phyloP scores from a whole-genome alignment of 2,888 invertebrate genomes.

The Pollenia angustigena region DNA sequence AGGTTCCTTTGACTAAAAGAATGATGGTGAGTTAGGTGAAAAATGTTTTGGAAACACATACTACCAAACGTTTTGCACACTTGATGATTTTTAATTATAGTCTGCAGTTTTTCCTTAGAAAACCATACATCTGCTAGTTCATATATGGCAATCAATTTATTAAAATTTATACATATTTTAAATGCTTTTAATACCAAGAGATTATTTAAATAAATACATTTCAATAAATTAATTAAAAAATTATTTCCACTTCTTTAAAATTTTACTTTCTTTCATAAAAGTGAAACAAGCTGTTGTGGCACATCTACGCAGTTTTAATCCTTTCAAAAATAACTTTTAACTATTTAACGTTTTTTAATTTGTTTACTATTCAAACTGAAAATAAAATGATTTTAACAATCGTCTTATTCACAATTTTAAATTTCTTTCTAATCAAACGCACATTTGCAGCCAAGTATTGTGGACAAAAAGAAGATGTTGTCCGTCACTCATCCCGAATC shows the following conservation, averaged over 20 bases:
- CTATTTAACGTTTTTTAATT: constrained; percentile 25
- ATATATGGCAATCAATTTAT: not conserved
- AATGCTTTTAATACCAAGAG: not conserved
- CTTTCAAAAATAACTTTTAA: constrained; percentile 55
- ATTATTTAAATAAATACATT: not conserved
- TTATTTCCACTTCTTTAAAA: constrained; percentile 40
- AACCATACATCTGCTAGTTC: not conserved
- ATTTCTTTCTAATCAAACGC: constrained; percentile 60
- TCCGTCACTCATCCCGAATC: constrained; percentile 29
- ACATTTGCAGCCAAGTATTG: constrained; percentile 16
- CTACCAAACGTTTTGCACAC: too few species aligned
- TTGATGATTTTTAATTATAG: too few species aligned
- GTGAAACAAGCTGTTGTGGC: constrained; percentile 29
- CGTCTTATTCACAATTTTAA: constrained; percentile 35
- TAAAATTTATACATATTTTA: not conserved
- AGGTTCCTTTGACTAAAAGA: too few species aligned
- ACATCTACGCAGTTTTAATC: constrained; percentile 45
- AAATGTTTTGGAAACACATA: too few species aligned
- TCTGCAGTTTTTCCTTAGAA: too few species aligned
- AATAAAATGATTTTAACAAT: constrained; percentile 49
- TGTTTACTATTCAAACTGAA: constrained; percentile 29
- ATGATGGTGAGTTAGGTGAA: too few species aligned
- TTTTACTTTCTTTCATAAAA: constrained; percentile 63
- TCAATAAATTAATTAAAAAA: constrained; percentile 24
- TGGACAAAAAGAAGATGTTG: constrained; percentile 27